These are phyloP conservation scores for Deroplatys truncata DNA, from an alignment of 2,888 invertebrate genomes.

Conservation along the genomic window DNA sequence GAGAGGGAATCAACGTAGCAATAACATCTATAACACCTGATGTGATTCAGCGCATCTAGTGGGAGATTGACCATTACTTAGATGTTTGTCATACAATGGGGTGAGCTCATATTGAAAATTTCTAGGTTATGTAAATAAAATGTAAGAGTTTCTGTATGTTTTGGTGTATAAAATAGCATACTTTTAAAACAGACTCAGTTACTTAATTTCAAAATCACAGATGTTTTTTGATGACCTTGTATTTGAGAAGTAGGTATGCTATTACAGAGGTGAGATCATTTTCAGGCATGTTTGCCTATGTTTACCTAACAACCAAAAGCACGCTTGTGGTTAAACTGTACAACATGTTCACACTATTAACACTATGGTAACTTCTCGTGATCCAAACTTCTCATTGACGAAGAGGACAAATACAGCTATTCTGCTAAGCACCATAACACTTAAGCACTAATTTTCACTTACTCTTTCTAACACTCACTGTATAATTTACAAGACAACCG, in stretches of 20 bases:
- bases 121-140: not conserved
- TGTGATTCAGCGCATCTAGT: not conserved
- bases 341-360: not conserved
- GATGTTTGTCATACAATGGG: too few relatives aligned
- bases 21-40: too few relatives aligned
- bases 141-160: not conserved
- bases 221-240: not conserved
- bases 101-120: not conserved
- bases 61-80: not conserved
- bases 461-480: not conserved
- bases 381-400: not conserved
- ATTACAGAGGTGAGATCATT: not conserved
- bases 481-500: not conserved
- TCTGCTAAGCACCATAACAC: not conserved
- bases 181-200: not conserved
- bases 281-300: not conserved
- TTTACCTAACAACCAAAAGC: too few relatives aligned
- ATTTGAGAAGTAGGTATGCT: not conserved
- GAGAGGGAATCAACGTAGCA: too few relatives aligned
- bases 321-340: too few relatives aligned
- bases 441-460: not conserved
- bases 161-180: not conserved
- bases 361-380: not conserved
- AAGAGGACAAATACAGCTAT: not conserved
- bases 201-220: not conserved